Conservation (phyloP, 2,113 vertebrate species). For the Chrysochloris asiatica region DNA sequence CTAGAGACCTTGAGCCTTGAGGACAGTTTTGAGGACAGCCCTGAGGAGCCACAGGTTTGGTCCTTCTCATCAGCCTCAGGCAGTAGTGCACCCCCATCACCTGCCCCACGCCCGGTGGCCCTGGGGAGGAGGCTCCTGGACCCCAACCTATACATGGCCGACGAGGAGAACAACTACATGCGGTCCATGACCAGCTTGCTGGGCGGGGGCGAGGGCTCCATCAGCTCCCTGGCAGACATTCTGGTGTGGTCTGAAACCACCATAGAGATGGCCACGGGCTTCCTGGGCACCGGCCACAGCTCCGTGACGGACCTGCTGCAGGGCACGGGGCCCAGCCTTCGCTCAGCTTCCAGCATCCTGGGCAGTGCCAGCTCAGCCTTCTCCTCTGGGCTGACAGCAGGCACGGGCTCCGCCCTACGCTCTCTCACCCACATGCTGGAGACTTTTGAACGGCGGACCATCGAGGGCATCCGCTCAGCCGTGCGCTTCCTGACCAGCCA, state of each 20-base stretch:
- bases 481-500: neutral
- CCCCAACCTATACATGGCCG: neutral
- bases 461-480: neutral
- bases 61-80: neutral
- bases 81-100: rapidly evolving
- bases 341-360: slow-evolving; percentile 23
- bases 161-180: slow-evolving; percentile 34
- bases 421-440: neutral
- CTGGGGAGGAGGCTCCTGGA: neutral
- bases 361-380: neutral
- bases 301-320: neutral
- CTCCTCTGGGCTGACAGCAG: neutral
- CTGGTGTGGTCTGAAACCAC: slow-evolving; percentile 57
- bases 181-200: slow-evolving; percentile 71
- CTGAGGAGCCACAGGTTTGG: rapidly evolving
- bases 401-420: neutral
- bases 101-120: rapidly evolving
- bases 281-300: neutral
- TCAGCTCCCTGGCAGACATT: slow-evolving; percentile 58
- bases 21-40: neutral
- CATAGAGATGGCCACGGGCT: neutral
- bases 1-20: rapidly evolving
- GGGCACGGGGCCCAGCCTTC: neutral
- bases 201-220: slow-evolving; percentile 42
- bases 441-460: neutral